Base-by-base conservation (phyloP, 2,888 invertebrate species). In the Orthosia cruda region DNA sequence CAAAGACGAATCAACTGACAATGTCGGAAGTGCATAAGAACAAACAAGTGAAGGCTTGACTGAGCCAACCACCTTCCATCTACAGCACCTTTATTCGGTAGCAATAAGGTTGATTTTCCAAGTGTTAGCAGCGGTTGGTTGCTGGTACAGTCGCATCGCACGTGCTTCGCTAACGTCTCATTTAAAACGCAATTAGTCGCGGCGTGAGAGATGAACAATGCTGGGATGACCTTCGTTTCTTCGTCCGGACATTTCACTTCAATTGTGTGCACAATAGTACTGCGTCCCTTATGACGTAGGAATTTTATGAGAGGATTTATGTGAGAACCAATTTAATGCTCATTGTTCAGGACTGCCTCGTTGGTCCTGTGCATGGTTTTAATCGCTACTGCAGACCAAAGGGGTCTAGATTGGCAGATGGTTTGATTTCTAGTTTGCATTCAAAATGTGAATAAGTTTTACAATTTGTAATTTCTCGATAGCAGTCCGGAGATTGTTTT, bases 111-210 rank as follows among this genome's bases (percentile, higher is more conserved):
- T 20, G 9, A 1, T 12, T 49, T 59, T 58, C 20, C 40, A 9
- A 32, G 5, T 52, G 20, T 26, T 45, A 55, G 13, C 11, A 20
- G 45, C 45, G 2, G 20, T 45, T 50, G 9, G 7, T 12, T 20
- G 23, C 13, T 12, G 23, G 64, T n/a, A 40, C 85, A 69, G 63
- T 71, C 73, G 71, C 73, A 50, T 26, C 20, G 23, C 71, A 74
- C 67, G 71, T 77, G 73, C 55, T 62, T 63, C 58, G 54, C 54
- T 16, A 47, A 5, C 54, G 40, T 49, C 71, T 77, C 71, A 74
- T 79, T 84, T 75, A 64, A 55, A 74, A 79, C 69, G 78, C 69
- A 87, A 85, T 85, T 80, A 74, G 76, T 74, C 61, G 65, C 74
- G 78, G 73, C 58, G 74, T 69, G 54, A 69, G 55, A 75, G 74